Evolutionary conservation across 2,888 invertebrate species (phyloP), one percentile per base, ranked within the genome.

Genomic region (Sepiola atlantica): DNA sequence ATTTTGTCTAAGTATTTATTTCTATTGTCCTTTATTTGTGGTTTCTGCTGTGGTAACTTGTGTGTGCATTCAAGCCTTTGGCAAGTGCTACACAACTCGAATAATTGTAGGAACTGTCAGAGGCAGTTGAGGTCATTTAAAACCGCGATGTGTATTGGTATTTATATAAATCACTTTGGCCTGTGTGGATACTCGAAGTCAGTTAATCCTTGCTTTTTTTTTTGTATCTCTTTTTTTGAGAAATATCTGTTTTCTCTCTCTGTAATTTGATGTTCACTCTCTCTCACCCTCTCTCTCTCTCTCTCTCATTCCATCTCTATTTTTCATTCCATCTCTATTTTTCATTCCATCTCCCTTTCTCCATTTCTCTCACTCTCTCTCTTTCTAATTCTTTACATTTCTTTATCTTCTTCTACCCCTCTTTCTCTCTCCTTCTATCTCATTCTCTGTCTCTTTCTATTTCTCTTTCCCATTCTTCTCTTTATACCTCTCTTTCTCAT

Each of bases 131-230:
- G 14, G 77, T 77, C 77, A 77, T 77, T 10, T 77, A 77, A 77
- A 77, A 77, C n/a, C 18, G 14, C n/a, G 4, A 77, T 77, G n/a
- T 77, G 77, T 77, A 77, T 77, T 14, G 77, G 77, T 32, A 77
- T 77, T 77, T 77, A 77, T n/a, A 77, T 77, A 32, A 77, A 77
- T 77, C 77, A 77, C 32, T 77, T 77, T n/a, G 77, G n/a, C 77
- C 77, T 77, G 77, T 77, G 77, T 32, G 77, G 32, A 32, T 77
- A n/a, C 16, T 77, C n/a, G 12, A 77, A 77, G n/a, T 77, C 77
- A 77, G 32, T 16, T 77, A 77, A 77, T 77, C 77, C 77, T 77
- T 77, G 1, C 1, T 61, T 1, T 61, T 28, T 24, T 61, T 28
- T 24, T 1, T 61, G n/a, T 77, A n/a, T 77, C 77, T 77, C 21